Conservation (phyloP, 1,140 invertebrate genomes). For the Venustaconcha ellipsiformis region DNA sequence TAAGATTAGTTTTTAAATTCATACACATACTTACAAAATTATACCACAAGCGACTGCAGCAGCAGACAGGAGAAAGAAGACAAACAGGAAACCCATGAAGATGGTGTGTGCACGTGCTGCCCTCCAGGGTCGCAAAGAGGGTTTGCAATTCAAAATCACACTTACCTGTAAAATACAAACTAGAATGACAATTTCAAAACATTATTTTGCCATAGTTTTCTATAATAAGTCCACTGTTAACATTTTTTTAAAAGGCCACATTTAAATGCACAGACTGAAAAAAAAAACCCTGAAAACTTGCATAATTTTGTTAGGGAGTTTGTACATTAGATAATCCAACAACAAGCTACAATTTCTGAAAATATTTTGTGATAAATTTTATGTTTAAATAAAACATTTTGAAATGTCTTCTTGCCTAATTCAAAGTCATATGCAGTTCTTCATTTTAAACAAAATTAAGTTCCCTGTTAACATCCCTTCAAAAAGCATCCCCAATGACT, state of each 20-base stretch:
- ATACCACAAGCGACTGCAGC: slow-evolving; percentile 75
- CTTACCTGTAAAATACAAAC: slow-evolving; percentile 49
- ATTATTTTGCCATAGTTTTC: background rate
- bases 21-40: slow-evolving; percentile 67
- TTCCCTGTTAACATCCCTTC: too few species aligned
- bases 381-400: too few species aligned
- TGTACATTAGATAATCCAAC: too few species aligned
- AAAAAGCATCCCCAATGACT: too few species aligned
- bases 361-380: too few species aligned
- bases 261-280: slow-evolving; percentile 2
- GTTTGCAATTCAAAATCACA: slow-evolving; percentile 57
- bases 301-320: too few species aligned
- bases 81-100: slow-evolving; percentile 77
- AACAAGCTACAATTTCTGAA: too few species aligned
- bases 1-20: background rate
- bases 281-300: background rate
- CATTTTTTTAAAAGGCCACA: background rate
- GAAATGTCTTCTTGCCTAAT: too few species aligned
- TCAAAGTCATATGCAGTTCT: too few species aligned
- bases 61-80: slow-evolving; percentile 74
- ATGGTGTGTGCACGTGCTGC: slow-evolving; percentile 80
- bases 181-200: slow-evolving; percentile 1
- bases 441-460: too few species aligned
- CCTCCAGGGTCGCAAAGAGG: slow-evolving; percentile 73
- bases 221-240: background rate